These are phyloP conservation scores for Ahaetulla prasina DNA, from an alignment of 2,113 vertebrate genomes.

Conservation along the genomic window DNA sequence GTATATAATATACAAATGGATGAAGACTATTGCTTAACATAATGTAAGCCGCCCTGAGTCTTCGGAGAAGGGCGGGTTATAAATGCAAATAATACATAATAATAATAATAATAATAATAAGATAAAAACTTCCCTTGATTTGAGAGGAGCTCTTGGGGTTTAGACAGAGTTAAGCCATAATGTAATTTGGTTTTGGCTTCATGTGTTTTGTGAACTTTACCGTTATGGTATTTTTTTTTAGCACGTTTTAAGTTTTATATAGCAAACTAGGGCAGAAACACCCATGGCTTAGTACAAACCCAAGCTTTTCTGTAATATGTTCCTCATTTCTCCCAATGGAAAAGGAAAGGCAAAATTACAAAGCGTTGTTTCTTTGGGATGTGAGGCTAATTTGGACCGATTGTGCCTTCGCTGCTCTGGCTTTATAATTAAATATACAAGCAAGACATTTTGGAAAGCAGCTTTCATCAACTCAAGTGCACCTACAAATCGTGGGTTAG, in stretches of 20 bases:
- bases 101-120: too few species aligned
- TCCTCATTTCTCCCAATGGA: background rate
- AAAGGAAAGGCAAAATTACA: background rate
- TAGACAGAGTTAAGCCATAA: background rate
- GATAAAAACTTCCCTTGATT: background rate
- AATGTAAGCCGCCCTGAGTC: too few species aligned
- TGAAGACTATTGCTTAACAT: too few species aligned
- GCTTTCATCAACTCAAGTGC: background rate
- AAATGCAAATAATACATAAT: too few species aligned
- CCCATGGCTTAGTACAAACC: too few species aligned
- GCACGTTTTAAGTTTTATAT: background rate
- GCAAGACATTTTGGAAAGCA: background rate
- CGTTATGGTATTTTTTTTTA: background rate
- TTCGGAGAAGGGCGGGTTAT: too few species aligned
- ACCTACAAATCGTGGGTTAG: background rate
- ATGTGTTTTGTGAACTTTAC: background rate
- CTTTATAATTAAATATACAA: background rate
- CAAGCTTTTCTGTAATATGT: background rate
- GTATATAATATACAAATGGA: too few species aligned
- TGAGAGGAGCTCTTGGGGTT: background rate
- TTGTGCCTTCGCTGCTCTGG: background rate
- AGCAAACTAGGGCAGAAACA: background rate
- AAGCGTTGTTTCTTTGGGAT: background rate
- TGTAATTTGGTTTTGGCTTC: background rate
- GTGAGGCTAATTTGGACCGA: background rate